Base-by-base conservation (phyloP, 2,888 invertebrate species). In the Camponotus fellah region DNA sequence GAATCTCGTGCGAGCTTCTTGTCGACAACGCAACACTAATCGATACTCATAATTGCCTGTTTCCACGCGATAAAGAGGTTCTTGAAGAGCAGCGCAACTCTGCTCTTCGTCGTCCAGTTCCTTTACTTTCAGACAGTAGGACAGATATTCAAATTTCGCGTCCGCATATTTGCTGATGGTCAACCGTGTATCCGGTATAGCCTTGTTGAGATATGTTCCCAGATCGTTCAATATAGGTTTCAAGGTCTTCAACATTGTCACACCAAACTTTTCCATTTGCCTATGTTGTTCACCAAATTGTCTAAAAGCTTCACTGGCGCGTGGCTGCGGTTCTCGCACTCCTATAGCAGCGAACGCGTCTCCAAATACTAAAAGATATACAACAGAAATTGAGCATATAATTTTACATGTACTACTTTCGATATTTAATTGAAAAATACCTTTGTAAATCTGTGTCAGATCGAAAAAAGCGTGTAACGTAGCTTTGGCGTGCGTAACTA, bases 41-140 rank as follows among this genome's bases (percentile, higher is more conserved):
- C 99, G 97, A 95, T 99, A 99, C 95, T 99, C 99, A 95, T 99
- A 99, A 95, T 99, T 99, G 65, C 99, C 99, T 0, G 99, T 99
- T 95, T 99, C 99, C 0, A 99, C 99, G 62, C 99, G 96, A 94
- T 99, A 99, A 56, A 99, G 95, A 0, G 99, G 99, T 94, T 99
- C 99, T 93, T 99, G 99, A 17, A 99, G 93, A 0, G 98, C 97
- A 8, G 97, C 97, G 93, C 98, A 99, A 66, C 98, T 98, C 89
- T 99, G 98, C 92, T 99, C 99, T 93, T 99, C 99, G 93, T 99
- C 99, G 91, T 99, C 99, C 98, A 99, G 98, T 95, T 99, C 99
- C 94, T 99, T 99, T 0, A 99, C 99, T 95, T 99, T 99, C 82
- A 99, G 95, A 93, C 99, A 99, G 94, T 99, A 99, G 0, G 99